Evolutionary conservation across 1,140 invertebrate species (phyloP), one percentile per base, ranked within the genome.

Genomic region (Drosophila ogumai): DNA sequence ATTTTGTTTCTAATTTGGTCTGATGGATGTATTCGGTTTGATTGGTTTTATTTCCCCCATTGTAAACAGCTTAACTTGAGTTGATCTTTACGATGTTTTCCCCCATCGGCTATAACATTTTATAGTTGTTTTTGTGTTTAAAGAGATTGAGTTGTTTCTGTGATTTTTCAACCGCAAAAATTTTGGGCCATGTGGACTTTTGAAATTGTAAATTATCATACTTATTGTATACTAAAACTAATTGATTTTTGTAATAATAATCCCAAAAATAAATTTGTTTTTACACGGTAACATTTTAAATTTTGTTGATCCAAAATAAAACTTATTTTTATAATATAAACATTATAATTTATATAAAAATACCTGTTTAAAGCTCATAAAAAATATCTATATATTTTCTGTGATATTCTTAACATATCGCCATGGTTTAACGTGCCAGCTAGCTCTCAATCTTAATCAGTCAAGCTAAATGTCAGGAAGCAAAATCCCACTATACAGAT

Each of bases 11-110:
- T 68, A 77, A 91, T 87, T 79, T 66, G 56, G 41, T 36, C 65
- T 87, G 81, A 85, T 85, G 75, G 71, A 85, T 91, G 82, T 59
- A 60, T 60, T 40, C 1, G 65, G 58, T 25, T 44, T 50, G 10
- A 50, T 47, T 61, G 32, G 46, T 25, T 43, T 44, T 44, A 47
- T 41, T 50, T 49, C 28, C 13, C 13, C n/a, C 28, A 40, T 54
- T 54, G 34, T 67, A 44, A 67, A 68, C 43, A 79, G 50, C 52
- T 40, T 60, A 66, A 68, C 38, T 44, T 43, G 34, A 60, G 54
- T 68, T 32, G 38, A 72, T 46, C 40, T 81, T 78, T 49, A 71
- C 46, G 49, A 79, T 68, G 34, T 43, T 55, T 43, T 38, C 3
- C 58, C 17, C 31, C 19, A 36, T 28, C 36, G 41, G 19, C 28